Percentiles rank a stretch among this genome's conserved stretches.
phyloP scores from a whole-genome alignment of 2,888 invertebrate genomes.

The Mythimna ferrago region DNA sequence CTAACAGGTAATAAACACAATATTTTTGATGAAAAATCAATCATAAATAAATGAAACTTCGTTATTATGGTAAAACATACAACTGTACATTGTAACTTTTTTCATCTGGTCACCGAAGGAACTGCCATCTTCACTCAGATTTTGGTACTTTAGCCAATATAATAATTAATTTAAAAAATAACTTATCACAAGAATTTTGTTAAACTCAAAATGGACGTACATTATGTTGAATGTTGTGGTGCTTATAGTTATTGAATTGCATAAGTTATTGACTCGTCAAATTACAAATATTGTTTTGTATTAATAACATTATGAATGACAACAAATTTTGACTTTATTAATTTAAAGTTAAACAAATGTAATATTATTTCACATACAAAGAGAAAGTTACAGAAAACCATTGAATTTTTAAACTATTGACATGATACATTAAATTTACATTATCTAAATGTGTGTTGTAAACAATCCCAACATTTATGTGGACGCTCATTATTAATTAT shows the following conservation, averaged over 20 bases:
- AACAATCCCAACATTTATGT: constrained; percentile 41
- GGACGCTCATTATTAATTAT: constrained; percentile 17
- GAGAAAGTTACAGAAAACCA: constrained; percentile 42
- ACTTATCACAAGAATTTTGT: constrained; percentile 37
- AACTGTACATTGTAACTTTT: constrained; percentile 7
- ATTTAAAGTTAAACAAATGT: constrained; percentile 20
- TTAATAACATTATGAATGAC: constrained; percentile 28
- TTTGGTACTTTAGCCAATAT: constrained; percentile 43
- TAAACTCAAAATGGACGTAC: constrained; percentile 14
- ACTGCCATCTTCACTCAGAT: constrained; percentile 59
- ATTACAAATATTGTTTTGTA: constrained; percentile 36
- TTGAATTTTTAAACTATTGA: constrained; percentile 43
- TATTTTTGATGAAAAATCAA: background rate
- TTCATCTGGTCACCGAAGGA: constrained; percentile 55
- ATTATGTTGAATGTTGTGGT: constrained; percentile 17
- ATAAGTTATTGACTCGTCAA: constrained; percentile 23
- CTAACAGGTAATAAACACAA: background rate
- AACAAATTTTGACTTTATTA: constrained; percentile 54
- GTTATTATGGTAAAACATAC: background rate
- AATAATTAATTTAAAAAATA: constrained; percentile 27
- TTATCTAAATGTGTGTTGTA: constrained; percentile 38
- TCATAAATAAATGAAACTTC: background rate
- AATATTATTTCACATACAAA: constrained; percentile 46
- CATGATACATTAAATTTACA: constrained; percentile 35
- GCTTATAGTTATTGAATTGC: background rate